These are phyloP conservation scores for Poeciliopsis turrubarensis DNA, from an alignment of 2,113 vertebrate genomes.

Conservation along the genomic window DNA sequence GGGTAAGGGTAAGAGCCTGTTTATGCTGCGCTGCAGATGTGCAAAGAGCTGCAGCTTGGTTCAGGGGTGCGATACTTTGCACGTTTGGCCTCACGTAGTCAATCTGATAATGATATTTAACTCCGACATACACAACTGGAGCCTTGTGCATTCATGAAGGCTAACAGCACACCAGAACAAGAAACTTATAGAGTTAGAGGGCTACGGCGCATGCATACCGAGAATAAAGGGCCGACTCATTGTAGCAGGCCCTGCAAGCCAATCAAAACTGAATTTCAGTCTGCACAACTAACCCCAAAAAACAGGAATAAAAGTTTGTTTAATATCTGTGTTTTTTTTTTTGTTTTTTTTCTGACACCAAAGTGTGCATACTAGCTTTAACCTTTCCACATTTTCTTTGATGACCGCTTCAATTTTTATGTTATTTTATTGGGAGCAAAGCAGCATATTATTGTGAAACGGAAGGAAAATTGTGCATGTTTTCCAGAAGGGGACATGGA, in stretches of 20 bases:
- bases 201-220: background rate
- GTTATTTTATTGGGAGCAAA: too few relatives aligned
- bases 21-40: background rate
- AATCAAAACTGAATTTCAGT: background rate
- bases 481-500: background rate
- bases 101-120: background rate
- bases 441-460: too few relatives aligned
- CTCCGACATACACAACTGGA: background rate
- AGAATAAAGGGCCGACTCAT: background rate
- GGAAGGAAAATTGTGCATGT: too few relatives aligned
- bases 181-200: background rate
- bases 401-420: too few relatives aligned
- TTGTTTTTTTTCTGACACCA: background rate
- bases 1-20: background rate
- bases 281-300: background rate
- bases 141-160: background rate
- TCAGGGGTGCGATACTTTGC: background rate
- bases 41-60: background rate
- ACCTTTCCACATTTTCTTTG: too few relatives aligned
- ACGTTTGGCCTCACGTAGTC: background rate
- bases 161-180: background rate
- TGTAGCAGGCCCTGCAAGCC: background rate
- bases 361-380: background rate
- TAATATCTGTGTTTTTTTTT: background rate
- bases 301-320: background rate